These are phyloP conservation scores for Hydropsyche betteni DNA, from an alignment of 2,888 invertebrate genomes.

Conservation along the genomic window DNA sequence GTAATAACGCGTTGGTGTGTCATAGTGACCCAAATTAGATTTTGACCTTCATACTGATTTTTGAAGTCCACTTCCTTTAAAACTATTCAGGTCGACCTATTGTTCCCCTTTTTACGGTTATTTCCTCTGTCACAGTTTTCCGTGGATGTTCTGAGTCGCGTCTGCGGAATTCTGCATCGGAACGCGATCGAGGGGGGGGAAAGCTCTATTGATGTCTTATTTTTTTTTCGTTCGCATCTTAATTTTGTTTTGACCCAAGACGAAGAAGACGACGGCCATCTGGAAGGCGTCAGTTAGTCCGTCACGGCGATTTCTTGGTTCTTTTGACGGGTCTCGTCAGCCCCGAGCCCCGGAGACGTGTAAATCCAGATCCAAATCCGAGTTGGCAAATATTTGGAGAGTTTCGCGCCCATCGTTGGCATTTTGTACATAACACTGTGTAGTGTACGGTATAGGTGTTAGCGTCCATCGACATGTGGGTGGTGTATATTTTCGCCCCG, in stretches of 20 bases:
- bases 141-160: background rate
- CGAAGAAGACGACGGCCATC: slow-evolving; percentile 28
- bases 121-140: background rate
- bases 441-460: no score
- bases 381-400: slow-evolving; percentile 38
- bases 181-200: background rate
- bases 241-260: background rate
- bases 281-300: slow-evolving; percentile 26
- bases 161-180: background rate
- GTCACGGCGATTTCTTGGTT: slow-evolving; percentile 35
- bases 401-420: slow-evolving; percentile 24
- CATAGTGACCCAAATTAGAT: slow-evolving; percentile 40
- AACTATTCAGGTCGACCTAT: slow-evolving; percentile 16
- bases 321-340: slow-evolving; percentile 29
- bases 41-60: slow-evolving; percentile 41
- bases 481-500: slow-evolving; percentile 41
- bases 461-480: slow-evolving; percentile 39
- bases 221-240: slow-evolving; percentile 2
- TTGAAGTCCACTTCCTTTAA: slow-evolving; percentile 36
- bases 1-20: slow-evolving; percentile 37
- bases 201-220: slow-evolving; percentile 13
- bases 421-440: background rate
- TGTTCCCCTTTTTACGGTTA: background rate
- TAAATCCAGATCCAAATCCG: slow-evolving; percentile 33
- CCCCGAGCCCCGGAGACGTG: background rate